Percentiles rank a stretch among this genome's conserved stretches.
These are phyloP conservation scores for Macrosteles quadrilineatus DNA, from an alignment of 1,140 invertebrate genomes.

Conservation along the genomic window DNA sequence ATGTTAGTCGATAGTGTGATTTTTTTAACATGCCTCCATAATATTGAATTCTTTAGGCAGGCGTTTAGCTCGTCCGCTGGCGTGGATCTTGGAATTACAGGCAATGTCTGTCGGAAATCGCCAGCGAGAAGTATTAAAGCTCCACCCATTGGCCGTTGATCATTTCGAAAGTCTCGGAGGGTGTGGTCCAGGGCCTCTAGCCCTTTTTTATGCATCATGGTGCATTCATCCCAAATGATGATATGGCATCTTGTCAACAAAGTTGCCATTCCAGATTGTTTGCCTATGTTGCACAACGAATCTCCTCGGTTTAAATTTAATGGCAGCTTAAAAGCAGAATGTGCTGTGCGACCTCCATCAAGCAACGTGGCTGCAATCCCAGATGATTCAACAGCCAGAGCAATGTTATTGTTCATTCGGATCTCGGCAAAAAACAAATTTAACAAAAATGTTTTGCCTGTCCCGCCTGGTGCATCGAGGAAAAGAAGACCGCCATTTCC, in stretches of 20 bases:
- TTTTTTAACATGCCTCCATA: constrained; percentile 49
- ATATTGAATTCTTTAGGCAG: constrained; percentile 48
- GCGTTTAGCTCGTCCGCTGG: constrained; percentile 39
- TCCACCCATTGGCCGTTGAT: constrained; percentile 39
- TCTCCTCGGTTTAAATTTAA: constrained; percentile 14
- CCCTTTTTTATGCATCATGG: constrained; percentile 45
- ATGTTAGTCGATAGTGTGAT: not conserved
- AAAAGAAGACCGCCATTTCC: constrained; percentile 36
- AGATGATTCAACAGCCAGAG: constrained; percentile 50
- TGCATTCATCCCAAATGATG: constrained; percentile 52
- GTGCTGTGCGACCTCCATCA: constrained; percentile 47
- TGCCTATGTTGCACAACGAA: constrained; percentile 42
- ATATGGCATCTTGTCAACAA: constrained; percentile 39
- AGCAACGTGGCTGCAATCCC: constrained; percentile 48
- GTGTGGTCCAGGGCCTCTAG: constrained; percentile 44
- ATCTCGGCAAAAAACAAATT: constrained; percentile 43
- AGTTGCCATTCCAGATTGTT: constrained; percentile 38
- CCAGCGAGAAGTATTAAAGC: constrained; percentile 50
- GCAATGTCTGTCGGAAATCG: constrained; percentile 56
- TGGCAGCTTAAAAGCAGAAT: constrained; percentile 50
- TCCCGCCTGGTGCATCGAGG: constrained; percentile 45
- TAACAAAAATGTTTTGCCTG: constrained; percentile 49
- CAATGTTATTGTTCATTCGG: constrained; percentile 40
- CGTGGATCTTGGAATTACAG: constrained; percentile 51
- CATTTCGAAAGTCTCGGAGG: constrained; percentile 42